Conservation (phyloP, 92 coral and sea anemone genomes). For the Hydrozoanthus gracilis region DNA sequence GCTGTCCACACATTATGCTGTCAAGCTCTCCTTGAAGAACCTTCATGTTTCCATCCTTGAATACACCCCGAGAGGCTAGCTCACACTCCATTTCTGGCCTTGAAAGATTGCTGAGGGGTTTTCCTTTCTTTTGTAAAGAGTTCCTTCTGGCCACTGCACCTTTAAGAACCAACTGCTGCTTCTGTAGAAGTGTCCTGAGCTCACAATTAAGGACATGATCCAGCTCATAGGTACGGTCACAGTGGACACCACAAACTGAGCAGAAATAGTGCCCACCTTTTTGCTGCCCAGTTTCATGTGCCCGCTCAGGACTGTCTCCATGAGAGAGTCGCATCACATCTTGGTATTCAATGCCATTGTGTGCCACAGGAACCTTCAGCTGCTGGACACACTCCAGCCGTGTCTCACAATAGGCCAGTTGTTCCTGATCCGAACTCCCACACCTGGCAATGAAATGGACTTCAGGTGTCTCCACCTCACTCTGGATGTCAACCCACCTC, state of each 20-base stretch:
- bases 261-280: constrained; percentile 18
- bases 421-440: constrained; percentile 60
- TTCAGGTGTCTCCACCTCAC: constrained; percentile 57
- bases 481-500: constrained; percentile 51
- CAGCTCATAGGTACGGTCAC: constrained; percentile 29
- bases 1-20: constrained; percentile 47
- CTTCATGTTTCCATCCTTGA: constrained; percentile 31
- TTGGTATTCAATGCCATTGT: constrained; percentile 17
- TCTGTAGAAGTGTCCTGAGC: constrained; percentile 35
- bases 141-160: not conserved
- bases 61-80: constrained; percentile 49
- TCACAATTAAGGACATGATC: constrained; percentile 33
- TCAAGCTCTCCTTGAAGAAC: constrained; percentile 25
- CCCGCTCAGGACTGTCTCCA: constrained; percentile 41
- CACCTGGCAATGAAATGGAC: constrained; percentile 57
- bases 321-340: constrained; percentile 27
- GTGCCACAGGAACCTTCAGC: constrained; percentile 14
- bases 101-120: constrained; percentile 26
- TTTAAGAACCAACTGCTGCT: constrained; percentile 24
- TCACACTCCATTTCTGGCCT: constrained; percentile 43
- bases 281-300: constrained; percentile 57
- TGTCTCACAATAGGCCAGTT: constrained; percentile 16
- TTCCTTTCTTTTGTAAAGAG: constrained; percentile 24
- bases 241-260: constrained; percentile 20
- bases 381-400: constrained; percentile 28